These are phyloP conservation scores for Trinorchestia longiramus DNA, from an alignment of 1,140 invertebrate genomes.

Conservation along the genomic window DNA sequence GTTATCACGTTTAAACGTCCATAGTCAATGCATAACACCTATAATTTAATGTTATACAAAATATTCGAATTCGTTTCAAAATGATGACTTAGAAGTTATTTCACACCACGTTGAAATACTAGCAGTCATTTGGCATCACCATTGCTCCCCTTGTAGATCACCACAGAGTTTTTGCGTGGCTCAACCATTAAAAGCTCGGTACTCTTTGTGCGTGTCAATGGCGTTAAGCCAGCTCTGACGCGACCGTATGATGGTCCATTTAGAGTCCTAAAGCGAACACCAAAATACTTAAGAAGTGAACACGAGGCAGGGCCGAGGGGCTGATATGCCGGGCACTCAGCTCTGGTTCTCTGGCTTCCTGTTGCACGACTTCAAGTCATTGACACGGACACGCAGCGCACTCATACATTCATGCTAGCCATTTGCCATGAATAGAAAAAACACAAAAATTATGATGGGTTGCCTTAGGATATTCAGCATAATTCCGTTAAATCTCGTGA, in stretches of 20 bases:
- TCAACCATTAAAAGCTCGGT: neutral
- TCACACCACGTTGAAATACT: neutral
- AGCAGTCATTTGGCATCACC: neutral
- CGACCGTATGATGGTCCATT: too few relatives aligned
- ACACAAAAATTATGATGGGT: neutral
- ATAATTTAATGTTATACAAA: neutral
- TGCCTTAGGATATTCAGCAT: neutral
- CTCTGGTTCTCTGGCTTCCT: neutral
- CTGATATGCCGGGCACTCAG: neutral
- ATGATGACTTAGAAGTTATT: neutral
- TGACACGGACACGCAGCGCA: neutral
- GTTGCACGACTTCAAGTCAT: neutral
- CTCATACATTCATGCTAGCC: neutral
- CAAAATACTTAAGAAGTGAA: too few relatives aligned
- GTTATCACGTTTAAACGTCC: neutral
- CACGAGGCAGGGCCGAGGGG: neutral
- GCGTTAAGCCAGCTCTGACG: too few relatives aligned
- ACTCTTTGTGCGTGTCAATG: neutral
- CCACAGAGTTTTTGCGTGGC: neutral
- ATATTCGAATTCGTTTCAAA: neutral
- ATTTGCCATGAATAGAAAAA: neutral
- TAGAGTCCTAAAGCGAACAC: too few relatives aligned
- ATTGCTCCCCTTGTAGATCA: neutral
- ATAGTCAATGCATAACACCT: neutral
- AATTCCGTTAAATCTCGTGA: neutral